Conservation (phyloP, 2,797 vertebrate genomes). For the Pangasius mekongensis region DNA sequence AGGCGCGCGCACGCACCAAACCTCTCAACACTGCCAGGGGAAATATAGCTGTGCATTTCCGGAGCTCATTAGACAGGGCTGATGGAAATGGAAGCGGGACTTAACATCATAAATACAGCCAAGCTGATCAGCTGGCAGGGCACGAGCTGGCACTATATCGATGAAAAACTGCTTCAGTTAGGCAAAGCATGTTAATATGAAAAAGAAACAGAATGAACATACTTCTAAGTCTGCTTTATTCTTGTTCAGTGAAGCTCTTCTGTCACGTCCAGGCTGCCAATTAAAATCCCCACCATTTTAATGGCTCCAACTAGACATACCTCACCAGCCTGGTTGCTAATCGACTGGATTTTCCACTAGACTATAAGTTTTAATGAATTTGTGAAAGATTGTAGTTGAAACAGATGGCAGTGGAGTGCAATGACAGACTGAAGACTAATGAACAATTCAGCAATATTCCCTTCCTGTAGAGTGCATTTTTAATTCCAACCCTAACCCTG, state of each 20-base stretch:
- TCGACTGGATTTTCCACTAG: not conserved
- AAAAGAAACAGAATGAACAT: not conserved
- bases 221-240: too few species aligned
- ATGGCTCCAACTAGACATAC: not conserved
- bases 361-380: not conserved
- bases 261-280: not conserved
- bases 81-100: not conserved
- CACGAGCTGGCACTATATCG: not conserved
- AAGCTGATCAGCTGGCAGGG: not conserved
- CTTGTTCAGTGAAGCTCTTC: not conserved
- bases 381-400: not conserved
- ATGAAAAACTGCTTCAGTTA: not conserved
- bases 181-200: not conserved
- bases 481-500: not conserved
- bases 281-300: not conserved
- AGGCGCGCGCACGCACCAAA: not conserved
- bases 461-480: not conserved
- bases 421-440: not conserved
- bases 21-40: not conserved
- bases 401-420: not conserved
- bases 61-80: not conserved
- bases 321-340: not conserved
- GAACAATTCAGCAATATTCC: not conserved
- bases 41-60: not conserved
- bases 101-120: not conserved